phyloP scores from a whole-genome alignment of 2,113 vertebrate species.

The Apodemus speciosus region DNA sequence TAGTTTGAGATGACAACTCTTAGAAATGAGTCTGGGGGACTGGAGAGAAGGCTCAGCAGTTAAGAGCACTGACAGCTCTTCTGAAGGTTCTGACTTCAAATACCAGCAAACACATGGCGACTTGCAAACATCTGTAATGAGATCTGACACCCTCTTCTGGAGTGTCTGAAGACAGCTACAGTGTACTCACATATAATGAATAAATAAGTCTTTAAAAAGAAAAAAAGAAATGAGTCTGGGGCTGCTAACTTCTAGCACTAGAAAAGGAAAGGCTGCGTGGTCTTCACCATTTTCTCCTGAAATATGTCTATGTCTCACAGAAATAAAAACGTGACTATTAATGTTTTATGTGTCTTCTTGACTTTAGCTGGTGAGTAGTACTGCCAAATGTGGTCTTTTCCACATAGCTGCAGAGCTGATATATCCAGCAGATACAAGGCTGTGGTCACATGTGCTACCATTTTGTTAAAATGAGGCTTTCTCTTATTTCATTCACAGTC shows the following conservation, averaged over 20 bases:
- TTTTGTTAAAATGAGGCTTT: background rate
- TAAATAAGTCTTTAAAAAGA: no score
- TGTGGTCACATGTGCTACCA: background rate
- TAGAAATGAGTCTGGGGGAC: background rate
- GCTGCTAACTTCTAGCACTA: background rate
- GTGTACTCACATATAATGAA: no score
- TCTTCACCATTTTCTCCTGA: background rate
- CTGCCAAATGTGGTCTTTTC: no score
- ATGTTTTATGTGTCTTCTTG: background rate
- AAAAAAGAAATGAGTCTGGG: background rate
- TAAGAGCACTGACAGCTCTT: no score
- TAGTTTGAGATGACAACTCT: background rate
- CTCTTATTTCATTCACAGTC: background rate
- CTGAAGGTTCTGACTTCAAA: no score
- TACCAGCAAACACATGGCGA: no score
- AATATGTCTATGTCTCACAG: background rate
- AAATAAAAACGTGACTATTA: background rate
- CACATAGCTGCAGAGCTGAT: no score
- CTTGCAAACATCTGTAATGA: no score
- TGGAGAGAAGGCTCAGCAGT: no score
- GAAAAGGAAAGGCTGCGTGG: background rate
- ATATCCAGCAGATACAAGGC: background rate
- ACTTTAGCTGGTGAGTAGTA: no score
- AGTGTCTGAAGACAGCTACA: no score
- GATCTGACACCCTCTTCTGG: no score